A percentile compares a stretch with the other conserved stretches of the same genome.
These are phyloP conservation scores for Bactericera cockerelli DNA, from an alignment of 1,140 invertebrate species.

Conservation along the genomic window DNA sequence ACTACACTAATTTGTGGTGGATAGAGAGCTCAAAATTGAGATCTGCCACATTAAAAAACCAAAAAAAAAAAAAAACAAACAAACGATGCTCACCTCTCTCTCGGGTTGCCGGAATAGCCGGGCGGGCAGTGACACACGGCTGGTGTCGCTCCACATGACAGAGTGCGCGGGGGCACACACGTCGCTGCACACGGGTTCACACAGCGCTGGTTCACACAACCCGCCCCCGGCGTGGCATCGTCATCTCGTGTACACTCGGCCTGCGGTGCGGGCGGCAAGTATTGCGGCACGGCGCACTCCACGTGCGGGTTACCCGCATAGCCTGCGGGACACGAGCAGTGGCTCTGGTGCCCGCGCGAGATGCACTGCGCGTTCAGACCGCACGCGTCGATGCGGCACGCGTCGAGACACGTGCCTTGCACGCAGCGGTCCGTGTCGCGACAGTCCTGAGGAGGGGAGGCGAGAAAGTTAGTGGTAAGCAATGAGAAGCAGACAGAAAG, in stretches of 20 bases:
- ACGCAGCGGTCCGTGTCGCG: constrained; percentile 50
- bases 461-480: too few species aligned
- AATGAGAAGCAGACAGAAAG: too few species aligned
- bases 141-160: constrained; percentile 54
- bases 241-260: constrained; percentile 57
- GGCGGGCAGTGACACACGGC: constrained; percentile 63
- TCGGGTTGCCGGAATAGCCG: constrained; percentile 57
- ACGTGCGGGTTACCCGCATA: constrained; percentile 68
- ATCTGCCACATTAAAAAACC: too few species aligned
- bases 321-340: constrained; percentile 59
- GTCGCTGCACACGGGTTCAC: constrained; percentile 57
- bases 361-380: constrained; percentile 72
- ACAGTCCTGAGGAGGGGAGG: too few species aligned
- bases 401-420: constrained; percentile 56
- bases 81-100: too few species aligned
- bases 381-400: constrained; percentile 58
- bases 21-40: too few species aligned
- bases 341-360: constrained; percentile 51
- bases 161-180: constrained; percentile 61
- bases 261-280: constrained; percentile 34
- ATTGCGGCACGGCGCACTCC: constrained; percentile 43
- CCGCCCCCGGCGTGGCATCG: constrained; percentile 54
- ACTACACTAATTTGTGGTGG: too few species aligned
- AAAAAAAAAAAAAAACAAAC: too few species aligned
- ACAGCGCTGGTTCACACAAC: constrained; percentile 58